Evolutionary conservation across 2,888 invertebrate species (phyloP).

Genomic region (Barypeithes pellucidus): DNA sequence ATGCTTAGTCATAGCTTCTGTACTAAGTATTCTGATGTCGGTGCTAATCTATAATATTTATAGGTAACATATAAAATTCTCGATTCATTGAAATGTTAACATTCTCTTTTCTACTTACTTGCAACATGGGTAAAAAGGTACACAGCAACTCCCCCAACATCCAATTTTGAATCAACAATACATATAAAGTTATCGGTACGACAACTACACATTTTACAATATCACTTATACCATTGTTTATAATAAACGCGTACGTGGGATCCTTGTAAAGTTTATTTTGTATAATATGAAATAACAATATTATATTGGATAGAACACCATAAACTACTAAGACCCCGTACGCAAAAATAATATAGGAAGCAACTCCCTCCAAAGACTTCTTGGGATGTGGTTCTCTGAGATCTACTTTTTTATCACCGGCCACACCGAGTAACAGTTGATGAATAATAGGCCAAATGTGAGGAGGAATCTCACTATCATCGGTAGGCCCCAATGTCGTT

Average conservation of each 20-base stretch:
- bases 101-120: slow-evolving; percentile 72
- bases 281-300: slow-evolving; percentile 74
- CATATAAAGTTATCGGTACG: slow-evolving; percentile 80
- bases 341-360: slow-evolving; percentile 77
- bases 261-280: slow-evolving; percentile 75
- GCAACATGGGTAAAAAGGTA: slow-evolving; percentile 82
- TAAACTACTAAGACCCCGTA: slow-evolving; percentile 75
- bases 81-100: too few species aligned
- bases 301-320: slow-evolving; percentile 76
- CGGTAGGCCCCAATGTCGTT: slow-evolving; percentile 12
- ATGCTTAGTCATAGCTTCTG: too few species aligned
- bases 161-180: slow-evolving; percentile 82
- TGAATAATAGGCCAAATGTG: slow-evolving; percentile 63
- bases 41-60: too few species aligned
- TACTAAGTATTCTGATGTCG: too few species aligned
- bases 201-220: slow-evolving; percentile 79
- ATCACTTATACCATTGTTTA: slow-evolving; percentile 79
- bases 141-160: slow-evolving; percentile 82
- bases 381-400: slow-evolving; percentile 76
- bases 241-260: slow-evolving; percentile 78
- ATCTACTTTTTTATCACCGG: slow-evolving; percentile 68
- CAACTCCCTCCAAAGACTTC: slow-evolving; percentile 73
- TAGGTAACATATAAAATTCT: neutral
- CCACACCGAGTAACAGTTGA: slow-evolving; percentile 64
- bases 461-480: slow-evolving; percentile 59